Evolutionary conservation across 2,113 vertebrate genomes (phyloP).

Genomic region (Pseudonaja textilis): DNA sequence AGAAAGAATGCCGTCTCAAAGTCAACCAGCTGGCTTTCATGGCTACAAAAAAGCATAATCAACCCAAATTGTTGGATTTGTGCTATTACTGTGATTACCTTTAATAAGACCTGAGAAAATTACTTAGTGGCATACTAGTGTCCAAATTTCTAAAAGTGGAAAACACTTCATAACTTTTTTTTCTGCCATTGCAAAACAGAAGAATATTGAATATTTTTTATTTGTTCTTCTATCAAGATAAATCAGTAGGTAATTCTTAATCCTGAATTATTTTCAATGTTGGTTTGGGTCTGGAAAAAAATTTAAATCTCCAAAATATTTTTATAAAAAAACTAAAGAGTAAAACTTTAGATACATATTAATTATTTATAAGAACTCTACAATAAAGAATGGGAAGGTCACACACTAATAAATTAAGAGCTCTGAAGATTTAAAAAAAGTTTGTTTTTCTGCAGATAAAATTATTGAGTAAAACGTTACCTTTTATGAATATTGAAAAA

Average conservation of each 20-base stretch:
- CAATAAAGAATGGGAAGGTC: not conserved
- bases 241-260: not conserved
- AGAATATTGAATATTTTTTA: not conserved
- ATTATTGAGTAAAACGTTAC: not conserved
- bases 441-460: not conserved
- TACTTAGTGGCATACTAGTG: not conserved
- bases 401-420: not conserved
- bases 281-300: not conserved
- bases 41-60: not conserved
- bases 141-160: not conserved
- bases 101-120: not conserved
- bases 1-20: not conserved
- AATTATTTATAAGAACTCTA: not conserved
- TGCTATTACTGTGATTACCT: not conserved
- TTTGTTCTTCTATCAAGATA: not conserved
- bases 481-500: not conserved
- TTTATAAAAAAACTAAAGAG: not conserved
- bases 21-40: not conserved
- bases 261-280: not conserved
- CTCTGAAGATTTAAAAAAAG: not conserved
- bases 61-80: not conserved
- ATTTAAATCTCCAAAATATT: not conserved
- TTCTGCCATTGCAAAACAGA: not conserved
- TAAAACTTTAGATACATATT: not conserved
- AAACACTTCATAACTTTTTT: not conserved